These are phyloP conservation scores for Colossoma macropomum DNA, from an alignment of 2,113 vertebrate species.

Conservation along the genomic window DNA sequence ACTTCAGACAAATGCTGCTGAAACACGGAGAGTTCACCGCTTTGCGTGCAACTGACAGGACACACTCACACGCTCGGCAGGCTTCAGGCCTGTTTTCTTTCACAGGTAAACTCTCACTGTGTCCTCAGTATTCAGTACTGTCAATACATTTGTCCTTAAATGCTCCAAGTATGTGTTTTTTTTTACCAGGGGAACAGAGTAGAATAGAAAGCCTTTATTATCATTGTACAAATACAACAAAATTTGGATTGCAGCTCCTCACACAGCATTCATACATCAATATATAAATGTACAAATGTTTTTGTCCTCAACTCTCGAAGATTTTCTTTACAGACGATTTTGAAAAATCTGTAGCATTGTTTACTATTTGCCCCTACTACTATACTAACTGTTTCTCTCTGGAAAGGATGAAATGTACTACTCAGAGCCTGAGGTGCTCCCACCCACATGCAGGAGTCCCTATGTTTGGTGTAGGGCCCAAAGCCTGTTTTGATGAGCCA, in stretches of 20 bases:
- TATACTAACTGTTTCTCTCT: conserved; percentile 84
- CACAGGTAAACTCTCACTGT: neutral
- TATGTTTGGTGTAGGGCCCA: conserved; percentile 75
- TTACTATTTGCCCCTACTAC: no score
- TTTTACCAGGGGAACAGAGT: no score
- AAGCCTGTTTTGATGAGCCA: neutral
- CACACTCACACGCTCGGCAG: conserved; percentile 35
- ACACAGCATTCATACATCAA: no score
- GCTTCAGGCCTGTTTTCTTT: neutral
- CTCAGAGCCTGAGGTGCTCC: conserved; percentile 72
- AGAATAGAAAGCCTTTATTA: no score
- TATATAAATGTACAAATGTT: no score
- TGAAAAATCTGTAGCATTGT: no score
- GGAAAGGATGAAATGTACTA: conserved; percentile 84
- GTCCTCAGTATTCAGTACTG: neutral
- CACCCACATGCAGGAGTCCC: conserved; percentile 71
- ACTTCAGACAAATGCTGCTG: conserved; percentile 50
- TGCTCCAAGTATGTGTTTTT: no score
- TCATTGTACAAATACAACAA: no score
- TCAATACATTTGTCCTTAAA: neutral
- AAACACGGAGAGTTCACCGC: conserved; percentile 23
- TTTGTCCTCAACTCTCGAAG: no score
- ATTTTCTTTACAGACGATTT: no score
- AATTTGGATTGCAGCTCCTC: no score
- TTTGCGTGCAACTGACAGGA: conserved; percentile 44